Percentiles rank a stretch among this genome's conserved stretches.
Evolutionary conservation across 2,888 invertebrate species (phyloP).

Genomic region (Apamea anceps): DNA sequence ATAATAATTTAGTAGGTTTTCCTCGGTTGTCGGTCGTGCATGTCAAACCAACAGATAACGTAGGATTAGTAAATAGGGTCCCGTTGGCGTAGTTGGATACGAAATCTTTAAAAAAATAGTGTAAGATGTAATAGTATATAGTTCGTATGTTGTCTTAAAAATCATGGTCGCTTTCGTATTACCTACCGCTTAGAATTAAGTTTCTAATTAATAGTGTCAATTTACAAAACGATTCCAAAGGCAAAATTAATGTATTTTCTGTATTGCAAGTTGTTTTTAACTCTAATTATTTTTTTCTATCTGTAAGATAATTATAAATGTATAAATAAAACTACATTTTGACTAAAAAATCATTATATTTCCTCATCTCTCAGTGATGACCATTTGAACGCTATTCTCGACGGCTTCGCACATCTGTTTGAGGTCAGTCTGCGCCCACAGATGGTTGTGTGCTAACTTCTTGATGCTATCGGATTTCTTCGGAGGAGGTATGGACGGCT

Average conservation of each 20-base stretch:
- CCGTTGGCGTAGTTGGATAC: too few relatives aligned
- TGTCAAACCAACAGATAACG: too few relatives aligned
- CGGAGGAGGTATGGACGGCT: conserved; percentile 93
- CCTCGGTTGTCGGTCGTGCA: neutral
- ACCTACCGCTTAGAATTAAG: neutral
- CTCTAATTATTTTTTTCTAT: neutral
- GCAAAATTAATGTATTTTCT: neutral
- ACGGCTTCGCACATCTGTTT: conserved; percentile 83
- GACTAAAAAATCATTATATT: conserved; percentile 35
- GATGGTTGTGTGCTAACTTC: conserved; percentile 70
- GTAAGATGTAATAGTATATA: neutral
- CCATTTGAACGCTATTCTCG: conserved; percentile 74
- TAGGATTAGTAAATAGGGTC: neutral
- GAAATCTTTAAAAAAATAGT: neutral
- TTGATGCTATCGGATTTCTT: conserved; percentile 78
- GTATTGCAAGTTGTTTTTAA: neutral
- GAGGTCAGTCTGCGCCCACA: conserved; percentile 85
- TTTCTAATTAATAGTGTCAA: neutral
- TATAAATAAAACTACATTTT: conserved; percentile 38
- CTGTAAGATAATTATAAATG: neutral
- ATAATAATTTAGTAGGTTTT: neutral
- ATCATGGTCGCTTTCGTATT: neutral
- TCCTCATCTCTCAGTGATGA: conserved; percentile 56
- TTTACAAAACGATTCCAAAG: conserved; percentile 5
- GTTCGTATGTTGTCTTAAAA: conserved; percentile 5